A percentile compares a stretch with the other conserved stretches of the same genome.
These are phyloP conservation scores for Meles meles DNA, from an alignment of 2,113 vertebrate genomes.

Conservation along the genomic window DNA sequence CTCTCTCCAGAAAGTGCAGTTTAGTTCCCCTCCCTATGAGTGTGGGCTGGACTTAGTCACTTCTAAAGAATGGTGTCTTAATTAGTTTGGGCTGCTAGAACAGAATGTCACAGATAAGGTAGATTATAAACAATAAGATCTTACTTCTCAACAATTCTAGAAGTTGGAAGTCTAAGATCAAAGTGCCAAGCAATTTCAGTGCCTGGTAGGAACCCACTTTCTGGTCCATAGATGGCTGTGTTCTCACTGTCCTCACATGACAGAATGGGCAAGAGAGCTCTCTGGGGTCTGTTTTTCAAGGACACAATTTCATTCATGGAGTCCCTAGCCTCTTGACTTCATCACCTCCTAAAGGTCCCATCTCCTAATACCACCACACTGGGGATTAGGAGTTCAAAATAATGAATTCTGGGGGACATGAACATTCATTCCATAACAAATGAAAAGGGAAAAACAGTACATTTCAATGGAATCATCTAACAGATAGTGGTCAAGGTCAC, in stretches of 20 bases:
- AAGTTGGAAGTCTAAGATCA: background rate
- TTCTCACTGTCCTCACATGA: background rate
- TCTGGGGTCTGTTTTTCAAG: background rate
- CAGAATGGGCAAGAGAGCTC: background rate
- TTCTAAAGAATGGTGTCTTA: background rate
- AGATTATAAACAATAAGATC: background rate
- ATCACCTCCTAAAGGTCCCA: background rate
- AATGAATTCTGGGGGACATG: background rate
- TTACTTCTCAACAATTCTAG: background rate
- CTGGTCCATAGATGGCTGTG: background rate
- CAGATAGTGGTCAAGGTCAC: background rate
- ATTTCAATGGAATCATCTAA: background rate
- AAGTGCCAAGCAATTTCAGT: background rate
- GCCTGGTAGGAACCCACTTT: background rate
- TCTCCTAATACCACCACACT: background rate
- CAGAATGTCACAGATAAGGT: background rate
- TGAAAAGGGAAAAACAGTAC: background rate
- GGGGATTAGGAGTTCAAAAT: background rate
- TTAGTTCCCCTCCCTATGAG: background rate
- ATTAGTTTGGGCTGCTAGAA: background rate
- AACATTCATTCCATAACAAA: background rate
- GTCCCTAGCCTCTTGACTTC: background rate
- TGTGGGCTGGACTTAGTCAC: background rate
- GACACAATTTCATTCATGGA: background rate
- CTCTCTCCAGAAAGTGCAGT: background rate